These are phyloP conservation scores for Poeciliopsis paucimaculata DNA, from an alignment of 2,797 vertebrate genomes.

Conservation along the genomic window DNA sequence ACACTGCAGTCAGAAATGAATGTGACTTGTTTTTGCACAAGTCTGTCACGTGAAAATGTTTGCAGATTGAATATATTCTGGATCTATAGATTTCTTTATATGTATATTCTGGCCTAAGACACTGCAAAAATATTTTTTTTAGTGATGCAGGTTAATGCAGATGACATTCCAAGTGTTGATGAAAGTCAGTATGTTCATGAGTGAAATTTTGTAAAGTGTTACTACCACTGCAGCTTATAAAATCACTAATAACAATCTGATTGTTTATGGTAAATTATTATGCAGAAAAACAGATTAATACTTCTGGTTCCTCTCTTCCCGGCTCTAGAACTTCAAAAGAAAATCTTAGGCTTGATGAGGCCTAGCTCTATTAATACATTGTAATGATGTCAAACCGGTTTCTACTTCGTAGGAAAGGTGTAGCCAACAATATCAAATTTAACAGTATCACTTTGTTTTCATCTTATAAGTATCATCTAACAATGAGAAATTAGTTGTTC, in stretches of 20 bases:
- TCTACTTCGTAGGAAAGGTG: not conserved
- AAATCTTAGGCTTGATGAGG: not conserved
- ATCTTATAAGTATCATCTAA: not conserved
- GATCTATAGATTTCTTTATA: not conserved
- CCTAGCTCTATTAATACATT: not conserved
- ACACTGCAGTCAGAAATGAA: not conserved
- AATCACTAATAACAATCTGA: not conserved
- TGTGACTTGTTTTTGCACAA: not conserved
- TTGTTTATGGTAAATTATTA: not conserved
- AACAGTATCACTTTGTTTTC: not conserved
- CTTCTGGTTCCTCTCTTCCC: not conserved
- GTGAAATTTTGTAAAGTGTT: not conserved
- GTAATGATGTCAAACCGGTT: not conserved
- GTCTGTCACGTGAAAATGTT: not conserved
- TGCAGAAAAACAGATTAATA: not conserved
- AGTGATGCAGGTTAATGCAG: not conserved
- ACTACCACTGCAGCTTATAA: not conserved
- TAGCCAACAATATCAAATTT: not conserved
- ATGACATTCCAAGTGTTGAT: not conserved
- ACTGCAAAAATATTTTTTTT: not conserved
- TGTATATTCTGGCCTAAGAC: not conserved
- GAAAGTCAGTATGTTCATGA: not conserved
- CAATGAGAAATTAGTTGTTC: not conserved
- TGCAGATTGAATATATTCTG: not conserved
- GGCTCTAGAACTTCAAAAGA: not conserved